Base-by-base conservation (phyloP, 2,888 invertebrate species). In the Melinaea menophilus region DNA sequence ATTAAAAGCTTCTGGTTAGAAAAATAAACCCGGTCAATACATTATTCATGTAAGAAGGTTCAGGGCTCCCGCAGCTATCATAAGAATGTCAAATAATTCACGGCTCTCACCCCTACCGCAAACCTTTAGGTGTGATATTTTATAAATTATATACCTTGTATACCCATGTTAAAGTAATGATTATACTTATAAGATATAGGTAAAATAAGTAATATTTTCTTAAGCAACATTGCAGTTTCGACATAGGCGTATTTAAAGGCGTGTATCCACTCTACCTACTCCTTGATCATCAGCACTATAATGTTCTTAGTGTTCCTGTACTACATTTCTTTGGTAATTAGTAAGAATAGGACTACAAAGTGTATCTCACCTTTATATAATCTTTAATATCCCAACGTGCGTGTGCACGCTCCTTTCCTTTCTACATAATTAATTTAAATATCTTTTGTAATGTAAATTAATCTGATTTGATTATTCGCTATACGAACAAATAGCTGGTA, bases 41-140 rank as follows among this genome's bases (percentile, higher is more conserved):
- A 67, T 57, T 67, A 67, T 64, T 65, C 62, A 67, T 48, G 54
- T 56, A 56, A 60, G 56, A 61, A 60, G 45, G 64, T 60, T 31
- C 41, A 34, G 37, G 41, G 31, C 56, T 37, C 45, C 47, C 37
- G 13, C 46, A 55, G 56, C 56, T 58, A 55, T 37, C 33, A 62
- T 47, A 61, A 61, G 59, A 62, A 59, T 54, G 47, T 54, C 58
- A 45, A 55, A 62, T 67, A 55, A 67, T 67, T 67, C 60, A 67
- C 55, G 56, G 60, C 34, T 9, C 22, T 31, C 34, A 63, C 59
- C 46, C 56, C 41, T 56, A 54, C 45, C 54, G 58, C 47, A 59
- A 61, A 58, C 56, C 57, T 59, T 61, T 35, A 55, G 45, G 61
- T 56, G 46, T 9, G 31, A 5, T 55, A 61, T 48, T 48, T 41